Percentiles rank a stretch among this genome's conserved stretches.
These are phyloP conservation scores for Lysandra bellargus DNA, from an alignment of 2,888 invertebrate genomes.

Conservation along the genomic window DNA sequence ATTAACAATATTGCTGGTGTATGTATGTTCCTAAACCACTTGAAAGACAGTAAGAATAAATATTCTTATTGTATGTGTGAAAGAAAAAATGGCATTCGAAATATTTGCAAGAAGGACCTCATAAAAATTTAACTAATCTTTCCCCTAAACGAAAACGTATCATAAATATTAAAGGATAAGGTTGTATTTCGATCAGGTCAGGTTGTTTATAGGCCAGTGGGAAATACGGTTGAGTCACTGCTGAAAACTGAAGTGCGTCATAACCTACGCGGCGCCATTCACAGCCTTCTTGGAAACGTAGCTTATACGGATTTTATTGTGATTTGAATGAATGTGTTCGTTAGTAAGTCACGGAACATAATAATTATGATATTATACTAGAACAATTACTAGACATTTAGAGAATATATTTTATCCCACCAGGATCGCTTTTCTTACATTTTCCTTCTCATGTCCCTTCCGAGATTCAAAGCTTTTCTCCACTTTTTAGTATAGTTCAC, in stretches of 20 bases:
- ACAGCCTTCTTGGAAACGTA: conserved; percentile 6
- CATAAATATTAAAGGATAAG: neutral
- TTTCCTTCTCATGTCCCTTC: no score
- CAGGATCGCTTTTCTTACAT: no score
- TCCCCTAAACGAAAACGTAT: neutral
- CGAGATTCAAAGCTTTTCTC: no score
- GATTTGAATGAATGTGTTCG: neutral
- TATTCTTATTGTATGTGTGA: no score
- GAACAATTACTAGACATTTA: no score
- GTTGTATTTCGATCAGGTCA: neutral
- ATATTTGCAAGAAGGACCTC: neutral
- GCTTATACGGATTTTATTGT: neutral
- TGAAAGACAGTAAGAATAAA: no score
- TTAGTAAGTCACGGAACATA: neutral
- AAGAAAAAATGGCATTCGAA: neutral
- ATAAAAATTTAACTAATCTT: neutral
- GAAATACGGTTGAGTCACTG: conserved; percentile 26
- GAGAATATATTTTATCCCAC: no score
- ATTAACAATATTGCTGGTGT: no score
- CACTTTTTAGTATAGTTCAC: no score
- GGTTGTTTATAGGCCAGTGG: conserved; percentile 12
- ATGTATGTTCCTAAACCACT: no score
- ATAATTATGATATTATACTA: neutral
- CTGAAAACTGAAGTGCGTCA: conserved; percentile 30
- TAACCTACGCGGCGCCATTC: conserved; percentile 22